phyloP scores from a whole-genome alignment of 2,888 invertebrate species.

The Plagodis dolabraria region DNA sequence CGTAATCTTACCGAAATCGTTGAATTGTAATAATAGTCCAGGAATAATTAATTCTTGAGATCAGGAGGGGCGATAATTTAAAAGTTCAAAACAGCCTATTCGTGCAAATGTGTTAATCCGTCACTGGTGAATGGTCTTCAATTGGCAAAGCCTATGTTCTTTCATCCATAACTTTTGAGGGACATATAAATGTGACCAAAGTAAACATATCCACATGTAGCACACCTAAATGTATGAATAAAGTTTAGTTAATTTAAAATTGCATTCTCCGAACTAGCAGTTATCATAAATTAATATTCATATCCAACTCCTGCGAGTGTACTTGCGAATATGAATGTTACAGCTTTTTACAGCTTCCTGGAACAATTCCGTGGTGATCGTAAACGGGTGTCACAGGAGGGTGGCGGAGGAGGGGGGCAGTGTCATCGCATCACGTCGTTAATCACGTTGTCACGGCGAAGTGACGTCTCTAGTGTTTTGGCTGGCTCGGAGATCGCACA shows the following conservation, averaged over 20 bases:
- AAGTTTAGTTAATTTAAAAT: not conserved
- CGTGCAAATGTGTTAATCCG: too few relatives aligned
- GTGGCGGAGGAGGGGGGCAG: conserved; percentile 27
- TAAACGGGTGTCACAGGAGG: conserved; percentile 16
- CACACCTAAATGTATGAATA: too few relatives aligned
- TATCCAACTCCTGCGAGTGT: conserved; percentile 23
- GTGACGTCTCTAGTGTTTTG: conserved; percentile 59
- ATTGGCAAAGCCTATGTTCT: too few relatives aligned
- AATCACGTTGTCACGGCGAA: conserved; percentile 68
- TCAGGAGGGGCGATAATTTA: too few relatives aligned
- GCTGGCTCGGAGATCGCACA: conserved; percentile 44
- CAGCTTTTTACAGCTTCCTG: conserved; percentile 26
- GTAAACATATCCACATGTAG: too few relatives aligned
- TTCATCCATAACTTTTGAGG: too few relatives aligned
- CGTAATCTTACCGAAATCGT: too few relatives aligned
- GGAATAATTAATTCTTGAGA: too few relatives aligned
- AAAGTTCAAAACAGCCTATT: too few relatives aligned
- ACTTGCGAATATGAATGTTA: conserved; percentile 29
- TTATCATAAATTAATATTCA: conserved; percentile 13
- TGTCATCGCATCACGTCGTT: conserved; percentile 61
- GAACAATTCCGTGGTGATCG: conserved; percentile 24
- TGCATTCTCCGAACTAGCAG: not conserved
- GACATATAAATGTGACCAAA: too few relatives aligned
- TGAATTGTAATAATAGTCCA: too few relatives aligned
- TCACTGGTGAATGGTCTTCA: too few relatives aligned